Percentiles rank a stretch among this genome's conserved stretches.
Evolutionary conservation across 1,140 invertebrate species (phyloP).

Genomic region (Drosophila ananassae): DNA sequence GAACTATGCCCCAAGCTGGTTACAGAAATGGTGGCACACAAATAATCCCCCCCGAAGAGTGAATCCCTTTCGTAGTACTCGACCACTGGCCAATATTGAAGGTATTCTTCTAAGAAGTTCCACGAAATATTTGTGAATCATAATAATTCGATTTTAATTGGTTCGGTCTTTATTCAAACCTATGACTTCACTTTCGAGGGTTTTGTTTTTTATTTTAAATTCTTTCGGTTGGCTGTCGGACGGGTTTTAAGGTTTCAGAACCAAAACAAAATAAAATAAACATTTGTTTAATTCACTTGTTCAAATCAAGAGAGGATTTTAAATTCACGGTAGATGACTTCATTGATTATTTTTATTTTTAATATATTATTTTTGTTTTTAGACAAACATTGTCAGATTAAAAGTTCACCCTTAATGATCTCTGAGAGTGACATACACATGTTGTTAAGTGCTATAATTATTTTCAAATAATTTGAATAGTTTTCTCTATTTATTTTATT

Average conservation of each 20-base stretch:
- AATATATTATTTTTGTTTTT: neutral
- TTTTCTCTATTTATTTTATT: constrained; percentile 13
- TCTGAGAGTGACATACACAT: constrained; percentile 19
- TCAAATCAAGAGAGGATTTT: constrained; percentile 1
- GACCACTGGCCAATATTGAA: constrained; percentile 66
- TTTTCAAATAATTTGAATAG: constrained; percentile 7
- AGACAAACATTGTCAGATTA: neutral
- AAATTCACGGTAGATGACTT: constrained; percentile 30
- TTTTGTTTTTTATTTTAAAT: constrained; percentile 16
- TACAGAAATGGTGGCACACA: constrained; percentile 64
- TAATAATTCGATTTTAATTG: constrained; percentile 21
- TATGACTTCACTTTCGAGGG: constrained; percentile 40
- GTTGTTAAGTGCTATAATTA: constrained; percentile 22
- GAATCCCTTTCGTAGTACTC: constrained; percentile 72
- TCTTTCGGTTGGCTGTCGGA: neutral
- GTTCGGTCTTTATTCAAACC: constrained; percentile 10
- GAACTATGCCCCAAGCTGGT: constrained; percentile 70
- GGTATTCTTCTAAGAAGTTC: constrained; percentile 35
- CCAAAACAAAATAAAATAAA: constrained; percentile 6
- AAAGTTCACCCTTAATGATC: constrained; percentile 13
- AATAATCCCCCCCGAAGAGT: constrained; percentile 49
- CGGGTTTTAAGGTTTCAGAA: constrained; percentile 2
- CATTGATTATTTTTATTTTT: constrained; percentile 8
- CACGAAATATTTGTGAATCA: constrained; percentile 21
- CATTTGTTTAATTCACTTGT: constrained; percentile 4